Evolutionary conservation across 2,113 vertebrate species (phyloP).

Genomic region (Empidonax alnorum): DNA sequence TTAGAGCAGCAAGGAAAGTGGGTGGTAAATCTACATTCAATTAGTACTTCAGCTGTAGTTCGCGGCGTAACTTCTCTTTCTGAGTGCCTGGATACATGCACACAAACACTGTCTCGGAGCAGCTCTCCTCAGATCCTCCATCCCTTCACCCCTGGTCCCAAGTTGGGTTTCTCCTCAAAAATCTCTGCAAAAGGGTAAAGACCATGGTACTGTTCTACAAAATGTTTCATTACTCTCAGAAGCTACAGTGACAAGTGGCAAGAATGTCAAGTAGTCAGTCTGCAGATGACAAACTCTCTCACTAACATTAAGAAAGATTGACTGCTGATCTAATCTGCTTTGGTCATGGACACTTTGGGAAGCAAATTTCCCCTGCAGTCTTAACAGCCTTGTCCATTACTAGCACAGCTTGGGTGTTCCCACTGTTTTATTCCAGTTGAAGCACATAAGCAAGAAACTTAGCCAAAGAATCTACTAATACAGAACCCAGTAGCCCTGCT

Average conservation of each 20-base stretch:
- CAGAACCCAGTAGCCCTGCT: rapidly evolving
- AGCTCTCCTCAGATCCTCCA: neutral
- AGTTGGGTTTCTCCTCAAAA: neutral
- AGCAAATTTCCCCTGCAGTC: neutral
- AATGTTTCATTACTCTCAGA: neutral
- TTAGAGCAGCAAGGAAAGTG: neutral
- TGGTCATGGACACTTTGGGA: neutral
- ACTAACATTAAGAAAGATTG: neutral
- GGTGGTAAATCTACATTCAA: neutral
- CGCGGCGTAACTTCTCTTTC: neutral
- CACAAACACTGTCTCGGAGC: neutral
- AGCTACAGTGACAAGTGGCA: neutral
- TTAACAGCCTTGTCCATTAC: neutral
- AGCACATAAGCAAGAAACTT: neutral
- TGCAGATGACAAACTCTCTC: neutral
- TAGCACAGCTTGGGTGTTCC: neutral
- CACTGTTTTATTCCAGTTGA: neutral
- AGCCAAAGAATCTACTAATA: neutral
- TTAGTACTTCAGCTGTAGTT: neutral
- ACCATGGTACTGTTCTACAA: neutral
- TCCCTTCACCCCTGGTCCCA: neutral
- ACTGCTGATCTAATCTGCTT: neutral
- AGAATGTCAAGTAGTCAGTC: neutral
- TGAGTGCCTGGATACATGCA: neutral
- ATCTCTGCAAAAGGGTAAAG: neutral